These are phyloP conservation scores for Ictalurus punctatus DNA, from an alignment of 2,113 vertebrate species.

Conservation along the genomic window DNA sequence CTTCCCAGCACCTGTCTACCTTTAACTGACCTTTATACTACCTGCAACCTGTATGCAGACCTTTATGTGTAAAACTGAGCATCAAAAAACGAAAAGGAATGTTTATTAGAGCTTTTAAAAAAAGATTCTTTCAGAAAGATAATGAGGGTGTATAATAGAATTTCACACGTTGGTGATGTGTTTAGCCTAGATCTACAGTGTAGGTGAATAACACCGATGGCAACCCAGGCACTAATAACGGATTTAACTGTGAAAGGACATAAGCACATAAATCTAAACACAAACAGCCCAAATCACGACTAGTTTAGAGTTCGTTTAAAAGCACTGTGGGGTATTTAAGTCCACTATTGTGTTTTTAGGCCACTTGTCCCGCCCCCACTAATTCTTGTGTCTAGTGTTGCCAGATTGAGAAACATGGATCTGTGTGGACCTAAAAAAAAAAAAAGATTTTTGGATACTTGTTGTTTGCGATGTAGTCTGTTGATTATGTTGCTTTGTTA, in stretches of 20 bases:
- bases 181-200: background rate
- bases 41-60: background rate
- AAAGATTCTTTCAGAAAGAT: background rate
- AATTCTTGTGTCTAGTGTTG: conserved; percentile 7
- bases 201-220: background rate
- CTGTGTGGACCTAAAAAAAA: background rate
- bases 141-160: background rate
- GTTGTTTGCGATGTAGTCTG: background rate
- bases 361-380: conserved; percentile 33
- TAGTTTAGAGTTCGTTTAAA: background rate
- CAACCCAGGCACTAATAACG: background rate
- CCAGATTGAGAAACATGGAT: background rate
- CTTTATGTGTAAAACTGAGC: background rate
- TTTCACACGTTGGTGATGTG: background rate
- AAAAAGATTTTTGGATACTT: background rate
- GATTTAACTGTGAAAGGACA: background rate
- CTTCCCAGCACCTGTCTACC: background rate
- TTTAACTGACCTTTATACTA: background rate
- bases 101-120: background rate
- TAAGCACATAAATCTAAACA: background rate
- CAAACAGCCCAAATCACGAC: background rate
- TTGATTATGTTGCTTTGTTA: background rate
- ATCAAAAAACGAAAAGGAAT: background rate
- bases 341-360: conserved; percentile 29
- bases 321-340: conserved; percentile 28